phyloP scores from a whole-genome alignment of 2,113 vertebrate genomes.

The Chaetorhynchus papuensis region DNA sequence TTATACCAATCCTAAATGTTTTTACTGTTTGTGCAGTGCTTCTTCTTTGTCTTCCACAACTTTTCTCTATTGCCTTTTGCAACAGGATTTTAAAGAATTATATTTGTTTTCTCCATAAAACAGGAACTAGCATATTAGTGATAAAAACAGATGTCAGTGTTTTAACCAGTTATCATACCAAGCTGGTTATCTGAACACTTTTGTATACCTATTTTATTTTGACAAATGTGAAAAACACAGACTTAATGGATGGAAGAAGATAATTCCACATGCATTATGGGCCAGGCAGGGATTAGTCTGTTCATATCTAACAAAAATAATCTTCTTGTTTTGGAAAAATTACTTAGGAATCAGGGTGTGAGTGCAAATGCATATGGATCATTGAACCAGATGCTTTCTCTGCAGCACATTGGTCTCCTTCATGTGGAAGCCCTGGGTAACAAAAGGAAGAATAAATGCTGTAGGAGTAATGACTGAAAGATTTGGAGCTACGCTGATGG shows the following conservation, averaged over 20 bases:
- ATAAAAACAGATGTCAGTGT: neutral
- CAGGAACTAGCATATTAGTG: neutral
- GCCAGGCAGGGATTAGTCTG: neutral
- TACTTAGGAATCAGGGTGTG: rapidly evolving
- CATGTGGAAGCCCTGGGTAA: neutral
- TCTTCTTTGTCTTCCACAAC: neutral
- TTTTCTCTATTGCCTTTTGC: neutral
- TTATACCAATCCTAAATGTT: neutral
- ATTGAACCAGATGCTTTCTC: neutral
- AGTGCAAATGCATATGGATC: neutral
- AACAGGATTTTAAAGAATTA: neutral
- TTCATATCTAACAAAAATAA: neutral
- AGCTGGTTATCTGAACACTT: neutral
- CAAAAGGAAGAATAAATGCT: neutral
- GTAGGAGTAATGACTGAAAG: neutral
- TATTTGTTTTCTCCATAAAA: neutral
- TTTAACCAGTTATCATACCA: neutral
- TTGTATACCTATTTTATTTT: neutral
- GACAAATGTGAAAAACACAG: neutral
- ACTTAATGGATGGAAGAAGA: neutral
- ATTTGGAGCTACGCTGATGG: neutral
- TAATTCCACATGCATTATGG: neutral
- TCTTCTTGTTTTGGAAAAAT: neutral
- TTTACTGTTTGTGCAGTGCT: neutral
- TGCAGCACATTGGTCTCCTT: neutral